Evolutionary conservation across 2,888 invertebrate genomes (phyloP), one percentile per base, ranked within the genome.

Genomic region (Galerucella calmariensis): DNA sequence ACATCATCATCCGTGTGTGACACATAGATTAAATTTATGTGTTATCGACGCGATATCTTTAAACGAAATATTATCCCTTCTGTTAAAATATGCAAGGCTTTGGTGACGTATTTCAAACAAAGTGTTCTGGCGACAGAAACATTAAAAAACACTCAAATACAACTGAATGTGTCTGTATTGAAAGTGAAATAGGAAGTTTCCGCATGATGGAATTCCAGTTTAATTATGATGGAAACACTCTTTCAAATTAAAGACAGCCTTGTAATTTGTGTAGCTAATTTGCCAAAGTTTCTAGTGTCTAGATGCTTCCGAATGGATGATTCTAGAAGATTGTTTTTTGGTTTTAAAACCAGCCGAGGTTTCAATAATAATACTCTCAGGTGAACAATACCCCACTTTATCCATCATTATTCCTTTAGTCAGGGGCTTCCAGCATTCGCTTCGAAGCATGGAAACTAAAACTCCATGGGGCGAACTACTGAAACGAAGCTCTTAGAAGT

Each of bases 151-250:
- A 56, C 71, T 0, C 79, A 81, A 73, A 53, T 69, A 35, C 79
- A 79, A 75, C 78, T 81, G 79, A 69, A 69, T 53, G 44, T 75
- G n/a, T 77, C 79, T 12, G 20, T 73, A 16, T 69, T 80, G 24
- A 81, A 83, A 77, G 76, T 83, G 1, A 82, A 81, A 69, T 79
- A 81, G 68, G 80, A 81, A 69, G 75, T 83, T 5, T 48, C 62
- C 5, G 81, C 81, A 20, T 75, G 81, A 44, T 83, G 82, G 81
- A 83, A 82, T 72, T 82, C 79, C 6, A 69, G 72, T 27, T 72
- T 75, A 20, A 53, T 66, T 11, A 77, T 78, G 76, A 67, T 78
- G 11, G 70, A 75, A 35, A 67, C 75, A 66, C 27, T 75, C 27
- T n/a, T 73, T 44, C 48, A 67, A 74, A 65, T 76, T 41, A 73